These are phyloP conservation scores for Urophycis tenuis DNA, from an alignment of 2,797 vertebrate genomes.

Conservation along the genomic window DNA sequence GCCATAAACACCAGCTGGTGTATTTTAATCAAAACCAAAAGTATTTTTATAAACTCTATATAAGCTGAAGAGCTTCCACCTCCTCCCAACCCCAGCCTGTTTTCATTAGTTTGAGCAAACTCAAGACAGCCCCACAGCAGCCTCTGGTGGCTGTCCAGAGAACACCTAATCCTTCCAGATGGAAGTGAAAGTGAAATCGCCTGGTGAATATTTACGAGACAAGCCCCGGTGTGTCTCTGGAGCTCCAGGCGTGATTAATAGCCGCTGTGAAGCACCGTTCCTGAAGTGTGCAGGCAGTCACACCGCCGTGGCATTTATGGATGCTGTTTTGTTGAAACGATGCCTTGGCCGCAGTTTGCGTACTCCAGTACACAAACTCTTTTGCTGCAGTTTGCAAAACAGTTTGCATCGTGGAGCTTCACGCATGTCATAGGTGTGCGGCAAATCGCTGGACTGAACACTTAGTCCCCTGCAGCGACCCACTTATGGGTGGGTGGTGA, in stretches of 20 bases:
- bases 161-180: slow-evolving; percentile 15
- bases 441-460: not conserved
- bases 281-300: not conserved
- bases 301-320: not conserved
- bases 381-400: too few species aligned
- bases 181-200: slow-evolving; percentile 28
- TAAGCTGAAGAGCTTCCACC: not conserved
- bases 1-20: not conserved
- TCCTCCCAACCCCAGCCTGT: not conserved
- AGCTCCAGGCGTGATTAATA: not conserved
- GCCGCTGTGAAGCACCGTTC: not conserved
- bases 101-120: not conserved
- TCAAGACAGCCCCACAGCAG: slow-evolving; percentile 51
- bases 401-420: too few species aligned
- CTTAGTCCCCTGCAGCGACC: not conserved
- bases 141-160: slow-evolving; percentile 49
- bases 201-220: not conserved
- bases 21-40: not conserved
- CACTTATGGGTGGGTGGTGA: not conserved
- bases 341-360: not conserved
- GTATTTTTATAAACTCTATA: not conserved
- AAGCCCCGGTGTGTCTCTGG: slow-evolving; percentile 10
- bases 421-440: not conserved
- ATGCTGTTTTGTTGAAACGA: slow-evolving; percentile 27
- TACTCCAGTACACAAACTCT: too few species aligned